Percentiles rank a stretch among this genome's conserved stretches.
Conservation (phyloP, 2,888 invertebrate genomes). For the Heliothis peltigera region DNA sequence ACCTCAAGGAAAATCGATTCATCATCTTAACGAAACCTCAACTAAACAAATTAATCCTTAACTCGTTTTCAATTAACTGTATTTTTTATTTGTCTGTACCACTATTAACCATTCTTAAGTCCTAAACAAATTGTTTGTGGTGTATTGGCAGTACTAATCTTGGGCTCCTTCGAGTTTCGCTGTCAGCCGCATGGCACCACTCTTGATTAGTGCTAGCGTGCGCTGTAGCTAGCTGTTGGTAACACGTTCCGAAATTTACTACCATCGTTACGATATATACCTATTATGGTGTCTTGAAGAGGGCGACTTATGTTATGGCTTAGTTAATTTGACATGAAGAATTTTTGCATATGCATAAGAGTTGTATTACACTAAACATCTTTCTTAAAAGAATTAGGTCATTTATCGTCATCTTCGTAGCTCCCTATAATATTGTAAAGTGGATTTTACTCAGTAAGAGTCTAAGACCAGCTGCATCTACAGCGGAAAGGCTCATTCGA, state of each 20-base stretch:
- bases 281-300: slow-evolving; percentile 19
- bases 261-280: slow-evolving; percentile 11
- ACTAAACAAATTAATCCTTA: slow-evolving; percentile 5
- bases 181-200: slow-evolving; percentile 74
- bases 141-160: slow-evolving; percentile 59
- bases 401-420: no score
- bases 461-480: no score
- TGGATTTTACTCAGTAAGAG: no score
- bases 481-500: no score
- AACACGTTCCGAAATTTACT: slow-evolving; percentile 59
- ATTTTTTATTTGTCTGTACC: slow-evolving; percentile 26
- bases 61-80: slow-evolving; percentile 16
- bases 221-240: slow-evolving; percentile 77
- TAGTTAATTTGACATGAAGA: no score
- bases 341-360: no score
- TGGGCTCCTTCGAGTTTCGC: slow-evolving; percentile 66
- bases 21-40: not conserved
- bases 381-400: no score
- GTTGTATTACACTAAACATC: no score
- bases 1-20: no score
- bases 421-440: no score
- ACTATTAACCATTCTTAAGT: slow-evolving; percentile 21
- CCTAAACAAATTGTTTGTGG: slow-evolving; percentile 38
- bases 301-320: no score
- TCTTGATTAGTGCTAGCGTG: slow-evolving; percentile 79